These are phyloP conservation scores for Drepana arcuata DNA, from an alignment of 1,140 invertebrate genomes.

Conservation along the genomic window DNA sequence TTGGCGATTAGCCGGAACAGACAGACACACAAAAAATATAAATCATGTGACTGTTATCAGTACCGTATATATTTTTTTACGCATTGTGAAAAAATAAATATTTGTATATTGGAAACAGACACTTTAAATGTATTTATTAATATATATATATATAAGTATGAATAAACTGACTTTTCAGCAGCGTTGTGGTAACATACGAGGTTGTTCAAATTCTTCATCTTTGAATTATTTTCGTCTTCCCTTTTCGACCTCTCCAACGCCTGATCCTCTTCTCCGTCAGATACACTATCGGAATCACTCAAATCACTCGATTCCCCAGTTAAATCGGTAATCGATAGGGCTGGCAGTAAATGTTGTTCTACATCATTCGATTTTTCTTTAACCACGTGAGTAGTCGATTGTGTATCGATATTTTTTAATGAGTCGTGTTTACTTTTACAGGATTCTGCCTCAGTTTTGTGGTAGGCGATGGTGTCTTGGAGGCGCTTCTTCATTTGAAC, in stretches of 20 bases:
- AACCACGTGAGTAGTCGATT: conserved; percentile 1
- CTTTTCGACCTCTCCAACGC: conserved; percentile 1
- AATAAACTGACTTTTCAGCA: conserved; percentile 38
- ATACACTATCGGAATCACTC: conserved; percentile 20
- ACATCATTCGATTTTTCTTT: conserved; percentile 8
- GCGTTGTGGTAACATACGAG: conserved; percentile 33
- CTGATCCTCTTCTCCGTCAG: conserved; percentile 11
- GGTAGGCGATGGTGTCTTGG: conserved; percentile 33
- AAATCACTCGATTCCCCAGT: conserved; percentile 21
- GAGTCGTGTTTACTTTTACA: conserved; percentile 10
- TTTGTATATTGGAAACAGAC: too few species aligned
- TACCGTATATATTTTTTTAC: too few species aligned
- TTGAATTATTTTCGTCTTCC: conserved; percentile 7
- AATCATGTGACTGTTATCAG: too few species aligned
- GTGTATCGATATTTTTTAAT: conserved; percentile 1
- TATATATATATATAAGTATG: not conserved
- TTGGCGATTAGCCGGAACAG: too few species aligned
- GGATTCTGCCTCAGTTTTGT: conserved; percentile 25
- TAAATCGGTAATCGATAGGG: conserved; percentile 36
- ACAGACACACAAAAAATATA: too few species aligned
- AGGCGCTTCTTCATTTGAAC: conserved; percentile 38
- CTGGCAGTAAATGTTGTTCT: conserved; percentile 14
- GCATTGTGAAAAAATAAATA: conserved; percentile 1
- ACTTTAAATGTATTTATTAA: too few species aligned
- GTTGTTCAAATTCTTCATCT: conserved; percentile 13